phyloP scores from a whole-genome alignment of 2,797 vertebrate species.

The Lepidocolaptes lacrymiger region DNA sequence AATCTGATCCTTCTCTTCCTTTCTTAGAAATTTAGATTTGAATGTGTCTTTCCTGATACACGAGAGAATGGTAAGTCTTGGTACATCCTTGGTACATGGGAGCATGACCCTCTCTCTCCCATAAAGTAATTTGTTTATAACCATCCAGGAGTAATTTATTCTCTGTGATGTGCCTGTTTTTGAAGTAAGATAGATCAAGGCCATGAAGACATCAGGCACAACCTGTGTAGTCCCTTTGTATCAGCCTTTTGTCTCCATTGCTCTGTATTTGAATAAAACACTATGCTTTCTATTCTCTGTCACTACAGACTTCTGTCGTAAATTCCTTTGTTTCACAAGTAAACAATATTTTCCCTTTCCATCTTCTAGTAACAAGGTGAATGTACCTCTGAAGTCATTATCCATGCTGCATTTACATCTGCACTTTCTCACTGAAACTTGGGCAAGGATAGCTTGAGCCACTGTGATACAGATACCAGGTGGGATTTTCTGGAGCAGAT shows the following conservation, averaged over 20 bases:
- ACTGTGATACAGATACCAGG: neutral
- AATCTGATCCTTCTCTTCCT: neutral
- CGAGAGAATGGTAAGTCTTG: neutral
- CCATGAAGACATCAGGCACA: neutral
- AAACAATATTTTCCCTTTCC: neutral
- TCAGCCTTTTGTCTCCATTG: neutral
- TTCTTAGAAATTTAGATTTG: neutral
- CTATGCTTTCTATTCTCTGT: neutral
- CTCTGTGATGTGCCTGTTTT: neutral
- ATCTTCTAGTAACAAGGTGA: neutral
- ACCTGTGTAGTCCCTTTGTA: neutral
- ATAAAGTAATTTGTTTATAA: neutral
- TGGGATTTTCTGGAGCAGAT: neutral
- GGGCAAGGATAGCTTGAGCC: neutral
- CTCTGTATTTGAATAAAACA: neutral
- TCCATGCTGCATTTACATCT: neutral
- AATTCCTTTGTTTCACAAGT: neutral
- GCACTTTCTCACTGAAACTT: neutral
- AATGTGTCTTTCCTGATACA: neutral
- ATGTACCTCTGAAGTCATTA: neutral
- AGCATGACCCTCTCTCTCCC: neutral
- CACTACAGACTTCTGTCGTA: neutral
- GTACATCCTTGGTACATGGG: accelerated
- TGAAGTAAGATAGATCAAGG: neutral
- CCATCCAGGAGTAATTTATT: neutral